phyloP scores from a whole-genome alignment of 2,888 invertebrate genomes.

The Torymus tubicola region DNA sequence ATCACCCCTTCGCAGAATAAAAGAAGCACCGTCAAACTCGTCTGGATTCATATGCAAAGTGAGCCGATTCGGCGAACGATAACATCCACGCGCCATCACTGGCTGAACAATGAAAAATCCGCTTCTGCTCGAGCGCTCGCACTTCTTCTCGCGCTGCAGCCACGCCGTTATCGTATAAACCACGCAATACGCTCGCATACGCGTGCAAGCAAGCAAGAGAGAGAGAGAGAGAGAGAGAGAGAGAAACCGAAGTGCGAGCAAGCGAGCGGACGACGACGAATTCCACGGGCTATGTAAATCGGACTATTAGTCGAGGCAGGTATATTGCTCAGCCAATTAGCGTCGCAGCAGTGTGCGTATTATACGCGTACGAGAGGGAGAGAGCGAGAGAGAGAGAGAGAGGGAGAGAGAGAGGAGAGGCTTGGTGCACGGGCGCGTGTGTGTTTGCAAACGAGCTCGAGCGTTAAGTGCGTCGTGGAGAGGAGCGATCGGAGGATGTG shows the following conservation, averaged over 20 bases:
- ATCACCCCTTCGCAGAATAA: too few relatives aligned
- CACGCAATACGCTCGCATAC: not conserved
- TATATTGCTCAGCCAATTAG: conserved; percentile 61
- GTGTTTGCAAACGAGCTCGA: conserved; percentile 32
- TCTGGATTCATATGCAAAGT: too few relatives aligned
- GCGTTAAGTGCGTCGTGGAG: too few relatives aligned
- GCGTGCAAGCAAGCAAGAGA: not conserved
- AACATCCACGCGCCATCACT: too few relatives aligned
- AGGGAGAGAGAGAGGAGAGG: not conserved
- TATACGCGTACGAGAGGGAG: not conserved
- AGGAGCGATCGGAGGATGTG: too few relatives aligned
- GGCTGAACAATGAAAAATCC: too few relatives aligned
- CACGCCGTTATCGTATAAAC: conserved; percentile 24
- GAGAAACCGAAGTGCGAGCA: too few relatives aligned
- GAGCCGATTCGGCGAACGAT: too few relatives aligned
- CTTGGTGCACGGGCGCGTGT: not conserved
- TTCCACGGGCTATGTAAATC: conserved; percentile 57
- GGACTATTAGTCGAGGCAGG: conserved; percentile 57
- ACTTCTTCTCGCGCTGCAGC: not conserved
- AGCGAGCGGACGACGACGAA: conserved; percentile 37
- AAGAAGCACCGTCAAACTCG: too few relatives aligned
- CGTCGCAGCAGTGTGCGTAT: conserved; percentile 34
- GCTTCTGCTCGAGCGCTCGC: too few relatives aligned
- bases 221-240: too few relatives aligned
- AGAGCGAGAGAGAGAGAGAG: too few relatives aligned